phyloP scores from a whole-genome alignment of 2,797 vertebrate species.

The Falco rusticolus region DNA sequence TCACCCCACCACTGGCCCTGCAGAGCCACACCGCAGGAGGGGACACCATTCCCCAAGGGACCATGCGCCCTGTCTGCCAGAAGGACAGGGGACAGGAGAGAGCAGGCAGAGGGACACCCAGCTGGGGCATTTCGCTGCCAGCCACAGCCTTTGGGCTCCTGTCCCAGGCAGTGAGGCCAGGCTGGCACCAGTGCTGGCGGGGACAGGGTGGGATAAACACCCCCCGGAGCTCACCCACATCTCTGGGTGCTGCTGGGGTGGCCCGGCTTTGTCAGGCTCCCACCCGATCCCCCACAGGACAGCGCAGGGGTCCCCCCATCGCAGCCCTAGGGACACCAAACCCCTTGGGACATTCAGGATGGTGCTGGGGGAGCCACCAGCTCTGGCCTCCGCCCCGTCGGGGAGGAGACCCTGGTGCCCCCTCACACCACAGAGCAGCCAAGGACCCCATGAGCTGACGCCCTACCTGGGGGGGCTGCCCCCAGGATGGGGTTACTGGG shows the following conservation, averaged over 20 bases:
- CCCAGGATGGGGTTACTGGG: accelerated
- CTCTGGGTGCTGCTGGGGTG: accelerated
- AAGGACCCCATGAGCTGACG: accelerated
- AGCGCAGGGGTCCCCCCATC: too few relatives aligned
- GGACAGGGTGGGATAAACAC: not conserved
- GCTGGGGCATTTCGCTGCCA: accelerated
- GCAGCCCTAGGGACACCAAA: not conserved
- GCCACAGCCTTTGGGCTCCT: not conserved
- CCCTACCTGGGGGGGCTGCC: not conserved
- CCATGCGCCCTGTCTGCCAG: accelerated
- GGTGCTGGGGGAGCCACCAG: not conserved
- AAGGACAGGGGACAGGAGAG: not conserved
- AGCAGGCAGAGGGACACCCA: too few relatives aligned
- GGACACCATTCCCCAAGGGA: not conserved
- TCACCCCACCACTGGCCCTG: accelerated
- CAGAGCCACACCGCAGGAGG: accelerated
- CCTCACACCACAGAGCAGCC: accelerated
- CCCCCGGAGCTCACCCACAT: accelerated
- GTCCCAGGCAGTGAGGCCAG: not conserved
- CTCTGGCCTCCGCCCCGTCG: not conserved
- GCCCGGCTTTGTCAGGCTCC: not conserved
- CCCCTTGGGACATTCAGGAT: accelerated
- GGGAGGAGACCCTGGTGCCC: not conserved
- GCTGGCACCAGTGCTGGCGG: accelerated
- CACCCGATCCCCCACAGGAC: too few relatives aligned